Percentiles rank a stretch among this genome's conserved stretches.
These are phyloP conservation scores for Meles meles DNA, from an alignment of 2,113 vertebrate species.

Conservation along the genomic window DNA sequence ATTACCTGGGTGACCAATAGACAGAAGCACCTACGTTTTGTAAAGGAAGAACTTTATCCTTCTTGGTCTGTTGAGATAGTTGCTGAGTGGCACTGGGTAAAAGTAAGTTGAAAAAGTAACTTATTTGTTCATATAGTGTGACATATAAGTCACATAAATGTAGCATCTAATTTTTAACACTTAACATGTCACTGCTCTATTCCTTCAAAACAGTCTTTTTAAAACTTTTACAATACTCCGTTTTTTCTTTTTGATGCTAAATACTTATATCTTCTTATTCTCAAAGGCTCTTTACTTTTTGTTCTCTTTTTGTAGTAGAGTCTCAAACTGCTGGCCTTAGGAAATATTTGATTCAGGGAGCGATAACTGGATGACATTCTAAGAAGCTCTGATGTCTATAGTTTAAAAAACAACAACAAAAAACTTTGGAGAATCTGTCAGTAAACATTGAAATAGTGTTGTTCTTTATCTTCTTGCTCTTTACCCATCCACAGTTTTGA, in stretches of 20 bases:
- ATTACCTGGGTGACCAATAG: constrained; percentile 96
- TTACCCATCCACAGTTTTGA: neutral
- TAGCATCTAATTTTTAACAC: neutral
- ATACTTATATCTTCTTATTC: neutral
- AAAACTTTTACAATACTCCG: neutral
- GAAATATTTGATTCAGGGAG: neutral
- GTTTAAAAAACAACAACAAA: neutral
- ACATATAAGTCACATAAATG: neutral
- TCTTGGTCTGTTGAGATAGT: constrained; percentile 89
- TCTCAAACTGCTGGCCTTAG: neutral
- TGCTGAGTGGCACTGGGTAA: constrained; percentile 97
- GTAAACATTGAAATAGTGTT: neutral
- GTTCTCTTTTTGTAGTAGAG: neutral
- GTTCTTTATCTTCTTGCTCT: neutral
- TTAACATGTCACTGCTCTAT: neutral
- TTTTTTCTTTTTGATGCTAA: neutral
- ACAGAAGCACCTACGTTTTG: constrained; percentile 90
- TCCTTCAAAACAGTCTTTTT: constrained; percentile 15
- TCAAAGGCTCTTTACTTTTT: neutral
- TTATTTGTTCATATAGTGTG: neutral
- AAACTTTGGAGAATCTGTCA: neutral
- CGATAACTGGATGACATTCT: neutral
- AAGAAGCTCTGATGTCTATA: neutral
- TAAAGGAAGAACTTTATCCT: constrained; percentile 93
- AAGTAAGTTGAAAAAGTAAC: constrained; percentile 83